phyloP scores from a whole-genome alignment of 2,113 vertebrate species.

The Bagarius yarrelli region DNA sequence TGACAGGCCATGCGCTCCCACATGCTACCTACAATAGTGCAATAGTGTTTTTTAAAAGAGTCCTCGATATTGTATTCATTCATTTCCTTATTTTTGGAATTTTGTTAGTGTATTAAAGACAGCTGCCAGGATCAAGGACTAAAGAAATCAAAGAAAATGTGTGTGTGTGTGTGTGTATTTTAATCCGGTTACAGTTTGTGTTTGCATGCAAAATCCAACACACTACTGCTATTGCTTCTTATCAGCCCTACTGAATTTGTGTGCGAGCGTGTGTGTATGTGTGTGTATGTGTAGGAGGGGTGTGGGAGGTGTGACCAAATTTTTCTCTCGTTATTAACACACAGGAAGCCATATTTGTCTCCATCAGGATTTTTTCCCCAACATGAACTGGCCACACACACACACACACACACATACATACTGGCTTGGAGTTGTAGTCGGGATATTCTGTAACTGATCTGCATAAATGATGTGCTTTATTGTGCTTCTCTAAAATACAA shows the following conservation, averaged over 20 bases:
- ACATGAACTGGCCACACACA: conserved; percentile 9
- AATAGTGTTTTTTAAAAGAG: too few relatives aligned
- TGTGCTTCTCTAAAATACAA: too few relatives aligned
- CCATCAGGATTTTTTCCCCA: conserved; percentile 28
- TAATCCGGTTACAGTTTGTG: conserved; percentile 37
- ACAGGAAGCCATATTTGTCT: conserved; percentile 37
- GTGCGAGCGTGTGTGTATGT: conserved; percentile 19
- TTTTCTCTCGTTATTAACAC: conserved; percentile 40
- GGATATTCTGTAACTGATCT: too few relatives aligned
- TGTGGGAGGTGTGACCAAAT: conserved; percentile 12
- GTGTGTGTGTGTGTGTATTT: conserved; percentile 20
- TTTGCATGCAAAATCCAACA: conserved; percentile 36
- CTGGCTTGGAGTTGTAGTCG: too few relatives aligned
- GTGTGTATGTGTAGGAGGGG: conserved; percentile 11
- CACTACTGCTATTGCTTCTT: conserved; percentile 17
- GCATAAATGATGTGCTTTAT: too few relatives aligned
- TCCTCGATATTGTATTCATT: too few relatives aligned
- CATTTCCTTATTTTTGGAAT: background rate
- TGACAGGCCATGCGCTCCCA: too few relatives aligned
- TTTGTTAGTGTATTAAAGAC: background rate
- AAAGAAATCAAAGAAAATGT: background rate
- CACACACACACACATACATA: background rate
- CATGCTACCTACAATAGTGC: too few relatives aligned
- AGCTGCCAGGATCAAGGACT: background rate
- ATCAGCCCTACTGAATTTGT: background rate